Percentiles rank a stretch among this genome's conserved stretches.
These are phyloP conservation scores for Urocyon cinereoargenteus DNA, from an alignment of 2,797 vertebrate genomes.

Conservation along the genomic window DNA sequence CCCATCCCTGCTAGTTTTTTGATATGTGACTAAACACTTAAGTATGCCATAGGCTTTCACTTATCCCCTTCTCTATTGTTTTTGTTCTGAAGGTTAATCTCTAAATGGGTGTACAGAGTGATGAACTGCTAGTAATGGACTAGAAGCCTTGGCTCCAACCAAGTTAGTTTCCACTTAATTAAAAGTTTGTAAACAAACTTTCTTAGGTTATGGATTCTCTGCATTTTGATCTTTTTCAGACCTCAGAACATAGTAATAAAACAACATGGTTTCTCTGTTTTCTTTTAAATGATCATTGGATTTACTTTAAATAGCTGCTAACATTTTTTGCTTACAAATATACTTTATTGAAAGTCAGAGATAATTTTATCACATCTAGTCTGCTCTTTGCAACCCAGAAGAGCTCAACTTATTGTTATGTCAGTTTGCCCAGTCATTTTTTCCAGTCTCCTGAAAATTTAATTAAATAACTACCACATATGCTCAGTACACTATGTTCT, in stretches of 20 bases:
- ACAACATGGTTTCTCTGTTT: not conserved
- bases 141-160: not conserved
- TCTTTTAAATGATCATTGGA: not conserved
- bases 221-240: not conserved
- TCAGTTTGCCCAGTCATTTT: not conserved
- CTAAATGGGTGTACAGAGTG: not conserved
- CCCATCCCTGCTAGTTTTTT: not conserved
- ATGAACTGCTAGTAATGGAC: not conserved
- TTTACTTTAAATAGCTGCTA: not conserved
- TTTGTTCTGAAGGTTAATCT: not conserved
- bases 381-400: not conserved
- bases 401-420: not conserved
- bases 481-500: not conserved
- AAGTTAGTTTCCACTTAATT: not conserved
- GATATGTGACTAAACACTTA: not conserved
- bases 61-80: not conserved
- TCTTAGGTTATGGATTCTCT: not conserved
- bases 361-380: not conserved
- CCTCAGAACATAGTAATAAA: not conserved
- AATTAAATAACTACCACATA: not conserved
- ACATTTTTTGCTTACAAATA: slow-evolving; percentile 4
- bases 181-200: not conserved
- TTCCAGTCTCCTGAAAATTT: slow-evolving; percentile 3
- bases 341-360: slow-evolving; percentile 30
- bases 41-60: not conserved